Percentiles rank a stretch among this genome's conserved stretches.
Evolutionary conservation across 1,140 invertebrate genomes (phyloP).

Genomic region (Temnothorax longispinosus): DNA sequence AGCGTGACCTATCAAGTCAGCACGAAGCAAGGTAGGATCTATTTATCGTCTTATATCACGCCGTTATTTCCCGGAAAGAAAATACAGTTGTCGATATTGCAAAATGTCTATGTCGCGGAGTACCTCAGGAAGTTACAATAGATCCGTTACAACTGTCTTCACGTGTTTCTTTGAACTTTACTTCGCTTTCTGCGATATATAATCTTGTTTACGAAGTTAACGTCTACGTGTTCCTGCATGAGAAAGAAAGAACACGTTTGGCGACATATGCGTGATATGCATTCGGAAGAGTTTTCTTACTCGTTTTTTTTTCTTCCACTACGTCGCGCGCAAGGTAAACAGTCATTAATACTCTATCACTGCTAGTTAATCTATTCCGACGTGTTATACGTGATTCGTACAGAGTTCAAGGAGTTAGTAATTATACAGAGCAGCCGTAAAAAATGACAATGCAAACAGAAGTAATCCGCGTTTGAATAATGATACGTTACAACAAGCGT

Average conservation of each 20-base stretch:
- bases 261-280: background rate
- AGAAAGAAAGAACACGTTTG: background rate
- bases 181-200: background rate
- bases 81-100: background rate
- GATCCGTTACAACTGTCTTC: background rate
- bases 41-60: background rate
- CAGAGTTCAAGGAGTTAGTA: slow-evolving; percentile 34
- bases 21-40: slow-evolving; percentile 85
- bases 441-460: slow-evolving; percentile 32
- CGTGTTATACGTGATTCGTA: background rate
- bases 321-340: background rate
- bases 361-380: slow-evolving; percentile 10
- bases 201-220: background rate
- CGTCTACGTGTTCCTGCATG: background rate
- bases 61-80: background rate
- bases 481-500: background rate
- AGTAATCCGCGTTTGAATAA: slow-evolving; percentile 5
- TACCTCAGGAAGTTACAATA: background rate
- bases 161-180: background rate
- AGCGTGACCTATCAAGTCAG: slow-evolving; percentile 91
- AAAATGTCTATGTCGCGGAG: background rate
- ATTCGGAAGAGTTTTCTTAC: background rate
- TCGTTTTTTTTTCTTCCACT: background rate
- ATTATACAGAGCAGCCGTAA: background rate
- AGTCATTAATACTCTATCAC: background rate